Base-by-base conservation (phyloP, 2,113 vertebrate genomes). In the Ptilorrhoa leucosticta region DNA sequence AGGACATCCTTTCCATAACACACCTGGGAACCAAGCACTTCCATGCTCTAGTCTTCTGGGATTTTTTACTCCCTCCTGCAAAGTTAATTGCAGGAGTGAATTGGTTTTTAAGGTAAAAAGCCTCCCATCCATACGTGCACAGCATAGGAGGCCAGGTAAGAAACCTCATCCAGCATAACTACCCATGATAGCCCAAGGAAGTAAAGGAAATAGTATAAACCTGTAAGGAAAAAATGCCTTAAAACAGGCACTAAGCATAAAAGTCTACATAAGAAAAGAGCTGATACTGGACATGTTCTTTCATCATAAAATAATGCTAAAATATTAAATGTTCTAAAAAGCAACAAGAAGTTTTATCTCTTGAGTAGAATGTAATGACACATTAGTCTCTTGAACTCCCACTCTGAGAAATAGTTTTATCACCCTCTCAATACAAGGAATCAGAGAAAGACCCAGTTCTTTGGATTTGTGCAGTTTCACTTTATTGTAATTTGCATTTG, bases 321-420 rank as follows among this genome's bases (percentile, higher is more conserved):
- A 93, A 77, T 88, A 90, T 37, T 85, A 63, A 95, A 83, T 14
- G 44, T 86, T 90, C 79, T 83, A 78, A 86, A 93, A 91, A 90
- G 42, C 63, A 91, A 83, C 42, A 90, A 45, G 51, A 91, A 88
- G 90, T 90, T 93, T 95, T 92, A 82, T 80, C 60, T 92, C 94
- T 54, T 50, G 31, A 93, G n/a, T 47, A 90, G 82, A 90, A 80
- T 37, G 58, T 76, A 91, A 88, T 81, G 89, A 75, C 70, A 80
- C 44, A 82, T 93, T 47, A 91, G 39, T 90, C 83, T 81, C 53
- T 63, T 4, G 0, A 88, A 81, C 68, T 75, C 54, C 56, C 12
- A 13, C 82, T 73, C 81, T 66, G 44, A 90, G 71, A 88, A 96
- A 94, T 4, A 58, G 15, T 83, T 96, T 92, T 57, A 80, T 83